Evolutionary conservation across 53 echinoderm and acorn worm species (phyloP).

Genomic region (Echinarachnius parma): DNA sequence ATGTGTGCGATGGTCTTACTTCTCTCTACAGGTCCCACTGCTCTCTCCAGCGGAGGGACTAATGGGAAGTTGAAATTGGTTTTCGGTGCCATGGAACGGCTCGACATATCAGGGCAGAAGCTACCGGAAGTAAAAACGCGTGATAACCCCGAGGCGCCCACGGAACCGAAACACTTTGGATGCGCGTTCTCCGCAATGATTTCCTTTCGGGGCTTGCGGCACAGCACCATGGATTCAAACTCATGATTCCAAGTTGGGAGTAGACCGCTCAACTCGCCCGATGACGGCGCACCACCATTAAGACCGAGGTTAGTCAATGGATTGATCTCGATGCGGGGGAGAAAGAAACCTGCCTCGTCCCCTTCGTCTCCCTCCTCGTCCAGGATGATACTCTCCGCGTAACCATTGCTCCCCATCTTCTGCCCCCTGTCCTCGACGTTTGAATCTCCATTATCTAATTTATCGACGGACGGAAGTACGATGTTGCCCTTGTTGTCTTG

Average conservation of each 20-base stretch:
- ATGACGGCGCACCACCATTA: not conserved
- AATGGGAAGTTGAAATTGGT: not conserved
- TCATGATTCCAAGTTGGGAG: conserved; percentile 15
- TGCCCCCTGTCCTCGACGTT: not conserved
- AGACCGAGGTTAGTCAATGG: not conserved
- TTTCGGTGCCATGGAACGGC: conserved; percentile 22
- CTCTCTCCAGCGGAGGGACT: not conserved
- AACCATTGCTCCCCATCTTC: conserved; percentile 1
- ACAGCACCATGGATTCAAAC: not conserved
- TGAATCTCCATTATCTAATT: too few species aligned
- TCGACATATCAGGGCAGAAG: conserved; percentile 26
- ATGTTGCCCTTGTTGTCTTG: not conserved
- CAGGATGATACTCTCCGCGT: conserved; percentile 22
- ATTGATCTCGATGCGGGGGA: conserved; percentile 16
- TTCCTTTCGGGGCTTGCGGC: conserved; percentile 10
- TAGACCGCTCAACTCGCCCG: not conserved
- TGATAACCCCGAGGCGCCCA: conserved; percentile 30
- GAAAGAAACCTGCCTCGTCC: not conserved
- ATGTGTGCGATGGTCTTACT: conserved; percentile 12
- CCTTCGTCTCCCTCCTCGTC: conserved; percentile 4
- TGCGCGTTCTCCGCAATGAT: conserved; percentile 40
- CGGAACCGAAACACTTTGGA: conserved; percentile 33
- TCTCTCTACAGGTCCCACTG: not conserved
- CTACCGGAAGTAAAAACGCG: conserved; percentile 32
- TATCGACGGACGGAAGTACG: conserved; percentile 22